These are phyloP conservation scores for Nymphalis io DNA, from an alignment of 1,140 invertebrate species.

Conservation along the genomic window DNA sequence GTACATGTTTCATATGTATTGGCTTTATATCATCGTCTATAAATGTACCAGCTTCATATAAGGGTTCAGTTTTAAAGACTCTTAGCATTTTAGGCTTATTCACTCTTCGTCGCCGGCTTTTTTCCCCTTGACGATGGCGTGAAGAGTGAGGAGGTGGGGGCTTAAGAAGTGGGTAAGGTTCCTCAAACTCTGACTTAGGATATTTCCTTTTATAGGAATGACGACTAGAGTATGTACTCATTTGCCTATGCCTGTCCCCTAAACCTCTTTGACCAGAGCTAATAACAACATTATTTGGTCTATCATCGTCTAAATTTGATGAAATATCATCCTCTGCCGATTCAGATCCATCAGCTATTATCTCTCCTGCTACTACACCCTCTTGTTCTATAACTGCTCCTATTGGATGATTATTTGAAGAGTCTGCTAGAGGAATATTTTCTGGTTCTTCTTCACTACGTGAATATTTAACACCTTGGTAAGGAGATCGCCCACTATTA, in stretches of 20 bases:
- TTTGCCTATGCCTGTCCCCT: constrained; percentile 54
- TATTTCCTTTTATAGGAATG: constrained; percentile 62
- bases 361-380: constrained; percentile 51
- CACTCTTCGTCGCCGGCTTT: constrained; percentile 52
- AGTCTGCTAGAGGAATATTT: constrained; percentile 69
- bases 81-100: constrained; percentile 60
- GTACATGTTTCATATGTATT: constrained; percentile 22
- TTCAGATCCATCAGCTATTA: constrained; percentile 50
- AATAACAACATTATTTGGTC: constrained; percentile 45
- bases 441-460: constrained; percentile 75
- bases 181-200: constrained; percentile 60
- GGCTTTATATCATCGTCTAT: constrained; percentile 16
- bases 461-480: constrained; percentile 73
- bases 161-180: constrained; percentile 75
- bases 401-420: constrained; percentile 71
- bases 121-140: constrained; percentile 53
- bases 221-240: constrained; percentile 55
- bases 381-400: constrained; percentile 76
- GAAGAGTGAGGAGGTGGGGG: constrained; percentile 62
- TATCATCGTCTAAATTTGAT: constrained; percentile 50
- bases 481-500: constrained; percentile 55
- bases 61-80: constrained; percentile 61
- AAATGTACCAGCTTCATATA: constrained; percentile 58
- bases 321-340: constrained; percentile 49
- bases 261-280: constrained; percentile 45